These are phyloP conservation scores for Rhinogobius similis DNA, from an alignment of 2,113 vertebrate species.

Conservation along the genomic window DNA sequence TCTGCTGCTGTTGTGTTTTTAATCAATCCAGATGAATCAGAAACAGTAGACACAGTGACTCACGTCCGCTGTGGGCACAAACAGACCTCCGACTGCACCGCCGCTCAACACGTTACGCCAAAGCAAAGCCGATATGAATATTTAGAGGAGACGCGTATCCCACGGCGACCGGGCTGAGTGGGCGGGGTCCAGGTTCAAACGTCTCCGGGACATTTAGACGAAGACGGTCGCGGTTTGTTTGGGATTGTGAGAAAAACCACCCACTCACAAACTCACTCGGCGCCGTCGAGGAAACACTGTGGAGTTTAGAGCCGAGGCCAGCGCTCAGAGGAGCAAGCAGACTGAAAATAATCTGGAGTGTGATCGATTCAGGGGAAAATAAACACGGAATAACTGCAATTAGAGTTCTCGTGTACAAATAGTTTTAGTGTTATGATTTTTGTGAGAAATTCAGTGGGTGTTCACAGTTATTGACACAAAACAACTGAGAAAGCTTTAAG, in stretches of 20 bases:
- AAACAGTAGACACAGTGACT: constrained; percentile 26
- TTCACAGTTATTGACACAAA: too few relatives aligned
- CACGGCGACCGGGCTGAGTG: constrained; percentile 30
- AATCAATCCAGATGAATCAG: constrained; percentile 48
- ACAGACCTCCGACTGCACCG: constrained; percentile 19
- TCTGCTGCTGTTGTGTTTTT: constrained; percentile 12
- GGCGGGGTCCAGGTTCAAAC: constrained; percentile 42
- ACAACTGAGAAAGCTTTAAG: too few relatives aligned
- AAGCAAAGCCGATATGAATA: constrained; percentile 22
- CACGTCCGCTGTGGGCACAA: constrained; percentile 35
- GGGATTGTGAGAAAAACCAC: constrained; percentile 18
- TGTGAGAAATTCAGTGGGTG: too few relatives aligned
- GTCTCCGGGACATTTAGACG: constrained; percentile 53
- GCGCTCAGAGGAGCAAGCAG: neutral
- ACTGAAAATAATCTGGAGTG: neutral
- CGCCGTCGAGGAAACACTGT: neutral
- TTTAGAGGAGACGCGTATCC: constrained; percentile 30
- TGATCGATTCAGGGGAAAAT: neutral
- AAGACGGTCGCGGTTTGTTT: constrained; percentile 25
- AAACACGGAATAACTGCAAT: too few relatives aligned
- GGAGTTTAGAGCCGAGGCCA: constrained; percentile 25
- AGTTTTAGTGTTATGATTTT: too few relatives aligned
- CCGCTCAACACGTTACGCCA: constrained; percentile 15
- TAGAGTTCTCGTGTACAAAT: too few relatives aligned
- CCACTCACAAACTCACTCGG: too few relatives aligned